Evolutionary conservation across 1,140 invertebrate genomes (phyloP).

Genomic region (Pentalonia nigronervosa): DNA sequence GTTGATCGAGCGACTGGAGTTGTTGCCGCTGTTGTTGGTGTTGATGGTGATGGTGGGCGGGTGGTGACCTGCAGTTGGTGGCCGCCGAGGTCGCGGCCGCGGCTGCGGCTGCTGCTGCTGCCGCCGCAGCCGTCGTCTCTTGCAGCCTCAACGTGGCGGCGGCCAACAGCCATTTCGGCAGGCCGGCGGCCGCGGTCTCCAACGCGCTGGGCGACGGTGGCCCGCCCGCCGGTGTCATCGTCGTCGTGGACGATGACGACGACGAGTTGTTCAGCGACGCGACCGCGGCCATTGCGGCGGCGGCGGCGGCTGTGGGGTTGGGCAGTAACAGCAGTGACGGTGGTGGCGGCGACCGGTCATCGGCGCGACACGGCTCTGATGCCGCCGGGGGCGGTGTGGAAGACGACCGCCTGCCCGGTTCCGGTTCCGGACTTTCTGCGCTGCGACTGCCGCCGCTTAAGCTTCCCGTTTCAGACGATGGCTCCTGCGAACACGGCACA

Average conservation of each 20-base stretch:
- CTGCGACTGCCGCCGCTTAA: conserved; percentile 52
- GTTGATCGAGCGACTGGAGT: conserved; percentile 68
- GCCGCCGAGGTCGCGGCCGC: conserved; percentile 69
- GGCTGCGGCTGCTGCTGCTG: conserved; percentile 64
- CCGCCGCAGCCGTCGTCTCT: conserved; percentile 67
- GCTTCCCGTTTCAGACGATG: conserved; percentile 51
- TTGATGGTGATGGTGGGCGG: conserved; percentile 64
- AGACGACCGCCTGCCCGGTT: conserved; percentile 32
- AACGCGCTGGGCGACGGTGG: conserved; percentile 55
- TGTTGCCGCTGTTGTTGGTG: conserved; percentile 62
- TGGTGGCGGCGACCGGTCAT: conserved; percentile 43
- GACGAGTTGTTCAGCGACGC: conserved; percentile 53
- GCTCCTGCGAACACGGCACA: conserved; percentile 41
- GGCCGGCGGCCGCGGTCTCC: conserved; percentile 61
- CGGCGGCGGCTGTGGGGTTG: conserved; percentile 50
- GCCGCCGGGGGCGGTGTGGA: not conserved
- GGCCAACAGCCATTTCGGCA: conserved; percentile 67
- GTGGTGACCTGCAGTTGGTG: conserved; percentile 62
- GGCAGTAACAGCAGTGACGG: not conserved
- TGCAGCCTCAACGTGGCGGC: conserved; percentile 62
- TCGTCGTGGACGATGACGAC: conserved; percentile 3
- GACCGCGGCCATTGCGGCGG: conserved; percentile 51
- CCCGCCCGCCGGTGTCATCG: not conserved
- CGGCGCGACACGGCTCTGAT: not conserved
- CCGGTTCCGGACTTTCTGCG: conserved; percentile 52